Base-by-base conservation (phyloP, 2,113 vertebrate genomes). In the Istiophorus platypterus region DNA sequence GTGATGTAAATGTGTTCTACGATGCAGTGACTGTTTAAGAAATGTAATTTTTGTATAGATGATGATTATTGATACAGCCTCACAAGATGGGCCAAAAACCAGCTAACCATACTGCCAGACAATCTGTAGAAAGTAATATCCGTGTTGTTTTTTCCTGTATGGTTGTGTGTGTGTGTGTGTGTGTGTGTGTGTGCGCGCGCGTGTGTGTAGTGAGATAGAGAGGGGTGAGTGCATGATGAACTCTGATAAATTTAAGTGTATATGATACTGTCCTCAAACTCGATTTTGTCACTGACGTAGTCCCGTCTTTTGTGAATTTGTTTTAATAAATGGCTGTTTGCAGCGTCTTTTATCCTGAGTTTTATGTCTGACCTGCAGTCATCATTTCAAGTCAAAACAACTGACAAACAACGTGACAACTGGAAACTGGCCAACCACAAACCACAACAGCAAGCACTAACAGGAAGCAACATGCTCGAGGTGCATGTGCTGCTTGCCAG, bases 21-120 rank as follows among this genome's bases (percentile, higher is more conserved):
- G 8, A 0, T 2, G 29, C 15, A 18, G 5, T 63, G 8, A 24
- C 56, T 3, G 73, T 72, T 17, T 76, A 39, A 42, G 45, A 34
- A 29, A 57, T 29, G 3, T 34, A 1, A 4, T 80, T 79, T 73
- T 71, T 91, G 13, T 85, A 56, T 71, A 45, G 64, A 82, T 8
- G 4, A 54, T 79, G 9, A 69, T 76, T 27, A 78, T 77, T 47
- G 31, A 64, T 64, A 54, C 49, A 82, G 63, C 37, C 77, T 65
- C 45, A 63, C 37, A 84, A 20, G 1, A 66, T 7, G 5, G 49
- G 51, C 52, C 5, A 47, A 62, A 85, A 88, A 85, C 88, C 85
- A 91, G 90, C 82, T 72, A 80, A 87, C 24, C 13, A 18, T 62
- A 90, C 90, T 72, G 90, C 90, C 91, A 90, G 85, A 83, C 59